These are phyloP conservation scores for Falco cherrug DNA, from an alignment of 2,797 vertebrate genomes.

Conservation along the genomic window DNA sequence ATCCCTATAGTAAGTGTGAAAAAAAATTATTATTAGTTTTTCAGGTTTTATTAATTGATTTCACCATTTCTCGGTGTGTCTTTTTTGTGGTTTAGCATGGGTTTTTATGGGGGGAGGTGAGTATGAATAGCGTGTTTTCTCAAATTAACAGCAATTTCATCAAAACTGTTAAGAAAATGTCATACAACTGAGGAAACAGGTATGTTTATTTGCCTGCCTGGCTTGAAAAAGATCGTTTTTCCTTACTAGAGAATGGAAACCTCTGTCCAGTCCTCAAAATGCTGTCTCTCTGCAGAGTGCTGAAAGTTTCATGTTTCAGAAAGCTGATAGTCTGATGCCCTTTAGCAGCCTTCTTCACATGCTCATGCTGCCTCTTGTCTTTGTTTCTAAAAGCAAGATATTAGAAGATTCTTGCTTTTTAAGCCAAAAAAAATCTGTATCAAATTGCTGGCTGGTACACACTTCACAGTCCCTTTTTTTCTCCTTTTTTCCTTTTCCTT, in stretches of 20 bases:
- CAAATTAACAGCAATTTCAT: not conserved
- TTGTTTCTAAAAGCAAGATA: not conserved
- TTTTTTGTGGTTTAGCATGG: not conserved
- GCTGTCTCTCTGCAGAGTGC: not conserved
- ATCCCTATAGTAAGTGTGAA: not conserved
- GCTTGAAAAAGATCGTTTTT: not conserved
- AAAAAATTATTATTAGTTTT: not conserved
- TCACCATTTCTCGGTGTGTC: not conserved
- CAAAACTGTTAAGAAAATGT: not conserved
- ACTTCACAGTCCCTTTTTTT: not conserved
- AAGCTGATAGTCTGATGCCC: not conserved
- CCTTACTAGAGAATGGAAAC: not conserved
- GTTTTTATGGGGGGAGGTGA: fast-evolving
- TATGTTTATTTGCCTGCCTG: not conserved
- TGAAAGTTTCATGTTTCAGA: not conserved
- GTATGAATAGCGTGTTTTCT: not conserved
- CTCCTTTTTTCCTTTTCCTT: not conserved
- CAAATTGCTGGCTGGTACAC: not conserved
- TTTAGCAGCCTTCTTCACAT: not conserved
- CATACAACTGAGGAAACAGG: not conserved
- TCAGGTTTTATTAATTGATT: not conserved
- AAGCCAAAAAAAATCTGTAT: not conserved
- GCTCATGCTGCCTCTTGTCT: not conserved
- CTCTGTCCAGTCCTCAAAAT: not conserved
- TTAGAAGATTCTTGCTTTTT: not conserved